Base-by-base conservation (phyloP, 2,888 invertebrate genomes). In the Philhelius pedissequus region DNA sequence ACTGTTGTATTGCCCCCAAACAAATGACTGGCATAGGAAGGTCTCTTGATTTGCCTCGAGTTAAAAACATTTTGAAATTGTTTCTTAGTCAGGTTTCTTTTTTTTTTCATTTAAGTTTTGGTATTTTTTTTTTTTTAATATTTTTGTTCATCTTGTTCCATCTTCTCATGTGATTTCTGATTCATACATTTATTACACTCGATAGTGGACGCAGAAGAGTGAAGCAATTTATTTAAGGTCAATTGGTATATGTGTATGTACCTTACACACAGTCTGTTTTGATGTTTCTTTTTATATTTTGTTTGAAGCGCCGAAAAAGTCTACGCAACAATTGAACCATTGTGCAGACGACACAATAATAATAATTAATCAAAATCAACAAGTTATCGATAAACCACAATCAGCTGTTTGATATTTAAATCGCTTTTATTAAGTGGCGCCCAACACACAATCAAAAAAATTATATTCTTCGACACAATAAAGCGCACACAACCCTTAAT, bases 1-100 rank as follows among this genome's bases (percentile, higher is more conserved):
- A 74, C 78, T 83, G 58, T 40, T 25, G 22, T 64, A 64, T 60
- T 40, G 45, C 50, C 66, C 66, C 66, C 56, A 75, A 75, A 70
- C 66, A 74, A 70, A 78, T 83, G 74, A 83, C 78, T 83, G 79
- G 66, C 83, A 83, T 69, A 74, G 79, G 79, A 83, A 83, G 79
- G 79, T 79, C 78, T 83, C 68, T 78, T 56, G 30, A 35, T 83
- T 69, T 64, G 78, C 78, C 82, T 83, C 78, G 78, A 69, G 78
- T 74, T 64, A 5, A 20, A 48, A 32, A 64, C 69, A 58, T 74
- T 73, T 83, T 83, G 78, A 83, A 78, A 70, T 83, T 76, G 45
- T 18, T 40, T 69, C 35, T 77, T 75, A 27, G 27, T 50, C 66
- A 56, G 38, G 71, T 64, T 71, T 64, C 56, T 70, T 58, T 74